Evolutionary conservation across 2,113 vertebrate genomes (phyloP), one percentile per base, ranked within the genome.

Genomic region (Myiopsitta monachus): DNA sequence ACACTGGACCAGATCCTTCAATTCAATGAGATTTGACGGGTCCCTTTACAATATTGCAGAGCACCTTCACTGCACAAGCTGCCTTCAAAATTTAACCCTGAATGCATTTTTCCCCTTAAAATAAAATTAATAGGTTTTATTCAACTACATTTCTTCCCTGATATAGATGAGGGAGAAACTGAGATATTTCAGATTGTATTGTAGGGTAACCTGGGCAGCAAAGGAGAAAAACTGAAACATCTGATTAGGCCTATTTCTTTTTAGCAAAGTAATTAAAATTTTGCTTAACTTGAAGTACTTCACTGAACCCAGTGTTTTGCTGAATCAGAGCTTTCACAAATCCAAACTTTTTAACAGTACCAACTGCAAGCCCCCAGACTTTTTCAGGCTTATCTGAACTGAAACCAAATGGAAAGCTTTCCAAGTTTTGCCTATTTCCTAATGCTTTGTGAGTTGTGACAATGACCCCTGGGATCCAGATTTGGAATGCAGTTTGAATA

Each of bases 381-480:
- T 94, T 23, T 84, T 49, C n/a, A 92, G 38, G 31, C 70, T 95
- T 89, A 82, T 94, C 94, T 89, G 54, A 85, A 91, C 62, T 79
- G 66, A 92, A 92, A 93, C 43, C 2, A 6, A 88, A 54, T 41
- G 68, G 89, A 87, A 94, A 80, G 38, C 46, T 52, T 94, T 91
- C 88, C 92, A 93, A 87, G 54, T 82, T 91, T 92, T 95, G 89
- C 92, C 92, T 89, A 26, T 85, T 91, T 94, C 88, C 87, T 94
- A 94, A 91, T 87, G 59, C 63, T 91, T 70, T 89, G 28, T 59
- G 79, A 88, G 61, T 63, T 82, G 31, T 88, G 83, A 70, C 72
- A 93, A 51, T 66, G 63, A 28, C 66, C 92, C n/a, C 74, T 78
- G 88, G 93, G 94, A 95, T 51, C 76, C 61, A 92, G 79, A 62